Conservation (phyloP, 2,113 vertebrate genomes). For the Toxostoma redivivum region DNA sequence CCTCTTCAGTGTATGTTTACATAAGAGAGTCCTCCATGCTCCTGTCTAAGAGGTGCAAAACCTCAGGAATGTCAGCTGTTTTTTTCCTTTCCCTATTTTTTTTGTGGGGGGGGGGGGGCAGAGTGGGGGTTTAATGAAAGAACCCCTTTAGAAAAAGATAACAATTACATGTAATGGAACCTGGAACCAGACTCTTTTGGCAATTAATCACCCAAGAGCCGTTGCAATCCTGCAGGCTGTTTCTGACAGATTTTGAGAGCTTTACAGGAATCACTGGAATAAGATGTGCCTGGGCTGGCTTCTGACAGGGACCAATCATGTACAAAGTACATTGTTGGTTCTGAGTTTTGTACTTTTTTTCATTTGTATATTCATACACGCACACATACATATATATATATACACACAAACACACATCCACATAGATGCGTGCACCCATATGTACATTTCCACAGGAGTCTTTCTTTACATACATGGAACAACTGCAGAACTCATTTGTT, state of each 20-base stretch:
- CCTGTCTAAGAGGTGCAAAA: slow-evolving; percentile 54
- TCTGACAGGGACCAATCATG: slow-evolving; percentile 58
- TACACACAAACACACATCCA: background rate
- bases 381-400: background rate
- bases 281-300: slow-evolving; percentile 71
- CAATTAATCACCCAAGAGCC: slow-evolving; percentile 69
- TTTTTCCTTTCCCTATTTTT: background rate
- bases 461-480: background rate
- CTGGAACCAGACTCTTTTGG: slow-evolving; percentile 64
- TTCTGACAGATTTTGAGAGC: slow-evolving; percentile 67
- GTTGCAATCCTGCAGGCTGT: slow-evolving; percentile 70
- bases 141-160: slow-evolving; percentile 62
- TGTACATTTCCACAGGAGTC: background rate
- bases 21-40: slow-evolving; percentile 17
- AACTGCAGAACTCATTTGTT: slow-evolving; percentile 76
- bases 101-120: background rate
- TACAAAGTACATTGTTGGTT: slow-evolving; percentile 30
- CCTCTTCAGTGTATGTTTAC: slow-evolving; percentile 26
- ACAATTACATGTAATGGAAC: slow-evolving; percentile 67
- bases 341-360: background rate
- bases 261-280: slow-evolving; percentile 66
- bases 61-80: slow-evolving; percentile 57
- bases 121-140: slow-evolving; percentile 26
- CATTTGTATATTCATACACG: background rate
- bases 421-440: background rate